A percentile compares a stretch with the other conserved stretches of the same genome.
These are phyloP conservation scores for Criorhina ranunculi DNA, from an alignment of 2,888 invertebrate genomes.

Conservation along the genomic window DNA sequence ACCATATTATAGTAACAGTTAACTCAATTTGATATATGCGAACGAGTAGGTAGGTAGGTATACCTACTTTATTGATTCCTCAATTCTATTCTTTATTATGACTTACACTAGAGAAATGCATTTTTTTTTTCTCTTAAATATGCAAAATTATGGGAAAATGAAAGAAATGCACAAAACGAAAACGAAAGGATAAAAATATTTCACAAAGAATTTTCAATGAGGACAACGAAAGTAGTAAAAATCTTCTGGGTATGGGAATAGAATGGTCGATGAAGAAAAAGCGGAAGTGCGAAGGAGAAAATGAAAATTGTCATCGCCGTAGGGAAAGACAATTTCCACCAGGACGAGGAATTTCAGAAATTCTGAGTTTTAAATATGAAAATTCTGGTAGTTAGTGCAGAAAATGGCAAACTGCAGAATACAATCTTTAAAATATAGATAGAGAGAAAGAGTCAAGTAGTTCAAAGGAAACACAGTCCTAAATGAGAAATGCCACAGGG, in stretches of 20 bases:
- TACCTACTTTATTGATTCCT: conserved; percentile 43
- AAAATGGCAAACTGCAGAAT: conserved; percentile 22
- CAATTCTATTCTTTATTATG: conserved; percentile 40
- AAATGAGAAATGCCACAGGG: conserved; percentile 6
- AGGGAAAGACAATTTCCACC: conserved; percentile 58
- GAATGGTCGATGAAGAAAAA: conserved; percentile 11
- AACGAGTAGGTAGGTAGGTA: too few relatives aligned
- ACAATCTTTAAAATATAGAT: too few relatives aligned
- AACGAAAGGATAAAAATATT: conserved; percentile 65
- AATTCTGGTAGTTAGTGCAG: conserved; percentile 15
- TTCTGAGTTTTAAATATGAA: conserved; percentile 29
- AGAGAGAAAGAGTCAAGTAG: not conserved
- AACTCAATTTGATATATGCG: conserved; percentile 42
- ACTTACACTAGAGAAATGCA: conserved; percentile 25
- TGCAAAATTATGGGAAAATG: conserved; percentile 35
- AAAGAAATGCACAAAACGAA: conserved; percentile 35
- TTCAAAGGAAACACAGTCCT: conserved; percentile 3
- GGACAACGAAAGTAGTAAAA: conserved; percentile 47
- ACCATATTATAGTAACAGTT: conserved; percentile 60
- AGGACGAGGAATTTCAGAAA: conserved; percentile 49
- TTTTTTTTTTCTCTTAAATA: conserved; percentile 43
- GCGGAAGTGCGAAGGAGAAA: conserved; percentile 19
- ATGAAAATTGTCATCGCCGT: conserved; percentile 65
- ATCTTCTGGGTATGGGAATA: not conserved
- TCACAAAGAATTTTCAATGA: conserved; percentile 50